These are phyloP conservation scores for Rhaphigaster nebulosa DNA, from an alignment of 2,888 invertebrate species.

Conservation along the genomic window DNA sequence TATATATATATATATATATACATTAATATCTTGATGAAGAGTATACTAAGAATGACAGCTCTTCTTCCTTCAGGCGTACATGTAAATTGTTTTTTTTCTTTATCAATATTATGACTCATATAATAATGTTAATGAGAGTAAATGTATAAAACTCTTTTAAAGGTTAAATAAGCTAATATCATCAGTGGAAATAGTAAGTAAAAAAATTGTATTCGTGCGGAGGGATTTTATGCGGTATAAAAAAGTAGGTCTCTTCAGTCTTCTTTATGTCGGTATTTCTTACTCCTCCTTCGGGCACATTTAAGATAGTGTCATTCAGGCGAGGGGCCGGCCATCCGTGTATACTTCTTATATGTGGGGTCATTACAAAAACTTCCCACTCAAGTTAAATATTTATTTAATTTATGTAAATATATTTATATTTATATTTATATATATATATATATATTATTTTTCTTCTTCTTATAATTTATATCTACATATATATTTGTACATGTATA, in stretches of 20 bases:
- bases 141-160: background rate
- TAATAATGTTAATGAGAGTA: background rate
- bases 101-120: no score
- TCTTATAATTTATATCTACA: no score
- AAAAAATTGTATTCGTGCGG: background rate
- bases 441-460: no score
- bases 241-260: background rate
- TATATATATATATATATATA: no score
- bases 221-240: background rate
- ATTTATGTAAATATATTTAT: no score
- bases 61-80: no score
- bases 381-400: background rate
- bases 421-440: no score
- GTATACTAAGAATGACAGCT: no score
- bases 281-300: background rate
- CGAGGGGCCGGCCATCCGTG: background rate
- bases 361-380: background rate
- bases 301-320: conserved; percentile 1
- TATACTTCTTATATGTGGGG: background rate
- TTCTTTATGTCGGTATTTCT: background rate
- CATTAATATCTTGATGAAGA: no score
- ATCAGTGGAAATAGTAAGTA: background rate
- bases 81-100: no score
- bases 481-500: no score
- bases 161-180: background rate